Evolutionary conservation across 1,140 invertebrate species (phyloP), one percentile per base, ranked within the genome.

Genomic region (Philopotamus ludificatus): DNA sequence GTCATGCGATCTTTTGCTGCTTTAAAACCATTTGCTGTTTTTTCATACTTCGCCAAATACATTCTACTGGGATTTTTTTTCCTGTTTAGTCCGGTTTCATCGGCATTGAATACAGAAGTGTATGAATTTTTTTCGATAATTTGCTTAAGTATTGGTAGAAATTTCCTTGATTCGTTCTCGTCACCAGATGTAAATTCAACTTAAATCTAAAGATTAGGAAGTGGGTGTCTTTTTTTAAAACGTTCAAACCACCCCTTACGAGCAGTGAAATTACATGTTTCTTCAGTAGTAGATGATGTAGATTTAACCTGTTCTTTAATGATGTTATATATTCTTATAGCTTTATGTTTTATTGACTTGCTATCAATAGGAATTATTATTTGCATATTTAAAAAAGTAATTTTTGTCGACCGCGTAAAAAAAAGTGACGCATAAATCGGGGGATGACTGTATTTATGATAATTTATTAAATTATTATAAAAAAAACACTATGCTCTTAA

Each of bases 71-170:
- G 76, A 73, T 81, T 77, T 71, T 71, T 79, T 70, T 80, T 82
- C 76, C 79, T 81, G 71, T 75, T 81, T 1, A 81, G 63, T 22
- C 70, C 74, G 39, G 74, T 78, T 71, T 81, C 75, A 67, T 78
- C 70, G 44, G 72, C 70, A 71, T 76, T 79, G 68, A 79, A 78
- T 41, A 80, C 72, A 23, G 71, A 60, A 34, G 65, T 67, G 65
- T 74, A 76, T 34, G 65, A 61, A 47, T 69, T 70, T 44, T 72
- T 62, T 18, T 71, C 45, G 47, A 77, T 73, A 57, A 72, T 73
- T 65, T 63, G 34, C 47, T 41, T 62, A 47, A 74, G 71, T 25
- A 61, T 51, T 22, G 62, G 51, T 49, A 44, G 26, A 68, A 72
- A 77, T 54, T 71, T 61, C 22, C 70, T 59, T 53, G 72, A 72